Evolutionary conservation across 2,888 invertebrate species (phyloP), one percentile per base, ranked within the genome.

Genomic region (Pogonocherus hispidulus): DNA sequence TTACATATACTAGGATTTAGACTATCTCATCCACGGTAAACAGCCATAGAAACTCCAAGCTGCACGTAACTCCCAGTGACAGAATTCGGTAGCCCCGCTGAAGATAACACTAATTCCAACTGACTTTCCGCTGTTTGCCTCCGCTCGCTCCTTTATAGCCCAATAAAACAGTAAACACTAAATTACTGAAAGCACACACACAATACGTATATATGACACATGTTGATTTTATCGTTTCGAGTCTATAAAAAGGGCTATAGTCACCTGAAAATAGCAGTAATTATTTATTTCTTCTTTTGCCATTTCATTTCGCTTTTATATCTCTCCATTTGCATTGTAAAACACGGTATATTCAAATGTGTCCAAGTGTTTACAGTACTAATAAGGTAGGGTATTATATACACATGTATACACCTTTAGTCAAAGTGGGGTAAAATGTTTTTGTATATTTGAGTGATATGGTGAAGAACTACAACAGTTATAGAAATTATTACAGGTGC

Each of bases 131-230:
- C 63, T 63, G 63, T 63, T 63, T 63, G 52, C 52, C 52, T 63
- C 52, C 22, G 11, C 63, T 23, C 52, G 63, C 27, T 51, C 32
- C 44, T 63, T 63, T 63, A 63, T 63, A 23, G 52, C 37, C 52
- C 52, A 63, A 63, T 63, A 63, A 63, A 63, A 52, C 52, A 41
- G 52, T 63, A 63, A 63, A 63, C 63, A 63, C 63, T 63, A 63
- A 63, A 63, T 63, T 63, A 63, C 63, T 23, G 52, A 63, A 52
- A 63, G 52, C 51, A 52, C 52, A 63, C 41, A 63, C 47, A 47
- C 23, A 27, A 59, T 44, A 22, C 35, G 35, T 46, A 32, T 32
- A 60, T 54, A 54, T 63, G 62, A 62, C 41, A 62, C 52, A 54
- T 63, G 63, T 52, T 63, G 63, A 63, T 63, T 52, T 52, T 54